Percentiles rank a stretch among this genome's conserved stretches.
Evolutionary conservation across 1,140 invertebrate species (phyloP).

Genomic region (Thalassaphorura encarpata): DNA sequence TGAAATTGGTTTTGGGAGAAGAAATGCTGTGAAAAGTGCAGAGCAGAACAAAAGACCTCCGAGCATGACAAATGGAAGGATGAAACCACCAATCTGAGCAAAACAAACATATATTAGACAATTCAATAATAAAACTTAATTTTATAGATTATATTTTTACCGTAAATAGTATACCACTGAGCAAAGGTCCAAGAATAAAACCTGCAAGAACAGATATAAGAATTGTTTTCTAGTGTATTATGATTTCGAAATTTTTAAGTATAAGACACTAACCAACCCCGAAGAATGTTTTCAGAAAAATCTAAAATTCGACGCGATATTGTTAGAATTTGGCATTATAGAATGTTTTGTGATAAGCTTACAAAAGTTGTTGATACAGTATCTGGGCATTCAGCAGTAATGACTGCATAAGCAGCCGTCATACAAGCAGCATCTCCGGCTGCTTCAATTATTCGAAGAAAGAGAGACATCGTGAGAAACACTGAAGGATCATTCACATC

Average conservation of each 20-base stretch:
- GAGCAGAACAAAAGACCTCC: constrained; percentile 45
- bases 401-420: constrained; percentile 49
- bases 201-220: too few relatives aligned
- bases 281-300: constrained; percentile 78
- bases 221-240: too few relatives aligned
- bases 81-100: not conserved
- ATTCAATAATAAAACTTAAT: too few relatives aligned
- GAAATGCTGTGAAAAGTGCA: constrained; percentile 39
- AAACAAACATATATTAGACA: too few relatives aligned
- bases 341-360: constrained; percentile 17
- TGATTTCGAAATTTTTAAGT: too few relatives aligned
- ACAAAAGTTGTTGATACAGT: constrained; percentile 49
- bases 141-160: too few relatives aligned
- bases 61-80: constrained; percentile 47
- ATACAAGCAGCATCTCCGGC: constrained; percentile 48
- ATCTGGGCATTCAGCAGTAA: constrained; percentile 53
- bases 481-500: constrained; percentile 38
- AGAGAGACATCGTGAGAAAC: constrained; percentile 48
- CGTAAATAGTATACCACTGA: constrained; percentile 69
- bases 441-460: constrained; percentile 47
- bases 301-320: constrained; percentile 43
- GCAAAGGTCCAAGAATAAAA: constrained; percentile 55
- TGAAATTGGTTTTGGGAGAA: constrained; percentile 41
- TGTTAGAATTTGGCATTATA: not conserved
- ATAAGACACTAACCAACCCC: constrained; percentile 69